Percentiles rank a stretch among this genome's conserved stretches.
Evolutionary conservation across 2,888 invertebrate genomes (phyloP).

Genomic region (Boloria selene): DNA sequence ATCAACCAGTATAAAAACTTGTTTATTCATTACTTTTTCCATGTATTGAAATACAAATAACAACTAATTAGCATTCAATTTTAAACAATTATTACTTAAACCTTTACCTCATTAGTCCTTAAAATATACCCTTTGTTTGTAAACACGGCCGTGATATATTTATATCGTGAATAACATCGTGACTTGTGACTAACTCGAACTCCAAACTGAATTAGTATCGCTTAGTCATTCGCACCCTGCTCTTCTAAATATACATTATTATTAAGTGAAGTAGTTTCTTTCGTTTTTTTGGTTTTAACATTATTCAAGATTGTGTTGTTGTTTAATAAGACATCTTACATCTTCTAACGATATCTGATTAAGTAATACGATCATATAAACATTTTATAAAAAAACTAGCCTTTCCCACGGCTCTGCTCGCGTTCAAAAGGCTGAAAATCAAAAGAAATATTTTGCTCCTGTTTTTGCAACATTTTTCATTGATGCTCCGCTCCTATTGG

Average conservation of each 20-base stretch:
- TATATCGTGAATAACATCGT: constrained; percentile 48
- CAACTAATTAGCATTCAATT: too few species aligned
- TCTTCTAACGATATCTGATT: background rate
- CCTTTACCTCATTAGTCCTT: constrained; percentile 2
- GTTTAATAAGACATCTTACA: constrained; percentile 1
- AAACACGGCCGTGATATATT: constrained; percentile 49
- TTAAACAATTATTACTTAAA: background rate
- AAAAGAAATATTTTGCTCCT: too few species aligned
- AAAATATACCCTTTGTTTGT: constrained; percentile 44
- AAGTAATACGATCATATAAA: background rate
- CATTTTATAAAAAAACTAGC: too few species aligned
- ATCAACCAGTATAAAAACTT: too few species aligned
- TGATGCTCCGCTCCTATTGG: too few species aligned
- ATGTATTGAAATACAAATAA: too few species aligned
- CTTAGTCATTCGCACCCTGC: constrained; percentile 47
- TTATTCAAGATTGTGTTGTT: constrained; percentile 27
- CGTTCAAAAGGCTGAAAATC: too few species aligned
- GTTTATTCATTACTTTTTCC: too few species aligned
- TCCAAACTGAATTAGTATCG: constrained; percentile 48
- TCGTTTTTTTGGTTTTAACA: constrained; percentile 12
- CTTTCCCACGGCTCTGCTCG: too few species aligned
- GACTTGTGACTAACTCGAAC: constrained; percentile 52
- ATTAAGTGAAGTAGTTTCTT: constrained; percentile 9
- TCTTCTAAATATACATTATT: constrained; percentile 32
- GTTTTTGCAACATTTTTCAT: too few species aligned